These are phyloP conservation scores for Scortum barcoo DNA, from an alignment of 2,113 vertebrate genomes.

Conservation along the genomic window DNA sequence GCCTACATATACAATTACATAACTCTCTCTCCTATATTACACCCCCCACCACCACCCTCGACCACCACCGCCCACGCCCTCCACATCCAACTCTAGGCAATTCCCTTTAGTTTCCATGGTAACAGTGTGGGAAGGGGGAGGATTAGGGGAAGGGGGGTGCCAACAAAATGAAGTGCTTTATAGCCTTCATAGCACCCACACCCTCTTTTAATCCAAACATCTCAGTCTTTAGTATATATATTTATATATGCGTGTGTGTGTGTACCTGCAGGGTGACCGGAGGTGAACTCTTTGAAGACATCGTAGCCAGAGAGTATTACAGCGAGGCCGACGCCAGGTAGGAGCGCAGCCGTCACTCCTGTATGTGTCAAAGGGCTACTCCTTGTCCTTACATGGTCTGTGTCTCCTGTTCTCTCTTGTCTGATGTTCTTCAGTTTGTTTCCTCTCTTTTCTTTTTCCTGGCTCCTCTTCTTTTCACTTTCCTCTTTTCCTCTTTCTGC, in stretches of 20 bases:
- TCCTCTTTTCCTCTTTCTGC: background rate
- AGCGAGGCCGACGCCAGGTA: conserved; percentile 87
- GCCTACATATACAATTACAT: conserved; percentile 55
- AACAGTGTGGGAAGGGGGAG: conserved; percentile 48
- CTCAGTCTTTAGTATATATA: conserved; percentile 3
- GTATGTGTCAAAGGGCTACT: conserved; percentile 24
- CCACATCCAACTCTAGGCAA: conserved; percentile 63
- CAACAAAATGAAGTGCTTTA: conserved; percentile 22
- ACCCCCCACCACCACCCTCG: background rate
- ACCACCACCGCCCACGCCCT: conserved; percentile 62
- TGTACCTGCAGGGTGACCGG: conserved; percentile 81
- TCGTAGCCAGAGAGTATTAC: conserved; percentile 87
- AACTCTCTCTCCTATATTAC: conserved; percentile 66
- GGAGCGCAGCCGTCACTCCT: conserved; percentile 7
- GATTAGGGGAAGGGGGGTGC: conserved; percentile 19
- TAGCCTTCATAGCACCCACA: background rate
- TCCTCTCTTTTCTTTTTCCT: background rate
- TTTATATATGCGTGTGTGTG: conserved; percentile 41
- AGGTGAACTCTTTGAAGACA: conserved; percentile 87
- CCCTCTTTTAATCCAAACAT: background rate
- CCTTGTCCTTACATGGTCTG: conserved; percentile 26
- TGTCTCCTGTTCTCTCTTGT: conserved; percentile 32
- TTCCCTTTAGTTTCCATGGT: conserved; percentile 79
- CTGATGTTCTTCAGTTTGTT: background rate
- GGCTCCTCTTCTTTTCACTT: background rate